Percentiles rank a stretch among this genome's conserved stretches.
Conservation (phyloP, 2,113 vertebrate species). For the Zosterops hypoxanthus region DNA sequence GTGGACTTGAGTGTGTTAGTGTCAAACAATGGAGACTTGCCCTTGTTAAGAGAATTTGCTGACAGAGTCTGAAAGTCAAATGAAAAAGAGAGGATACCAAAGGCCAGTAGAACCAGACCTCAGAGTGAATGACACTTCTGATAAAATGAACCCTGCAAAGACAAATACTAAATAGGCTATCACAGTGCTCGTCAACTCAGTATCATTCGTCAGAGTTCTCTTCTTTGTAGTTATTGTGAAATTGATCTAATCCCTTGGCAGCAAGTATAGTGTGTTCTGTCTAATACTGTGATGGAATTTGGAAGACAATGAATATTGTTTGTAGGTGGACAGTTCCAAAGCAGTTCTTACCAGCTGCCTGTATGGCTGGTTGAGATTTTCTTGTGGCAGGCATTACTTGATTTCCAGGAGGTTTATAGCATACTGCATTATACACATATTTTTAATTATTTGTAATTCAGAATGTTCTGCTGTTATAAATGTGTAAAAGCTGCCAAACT, state of each 20-base stretch:
- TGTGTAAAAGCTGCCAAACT: not conserved
- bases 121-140: not conserved
- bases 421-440: not conserved
- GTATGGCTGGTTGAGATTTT: not conserved
- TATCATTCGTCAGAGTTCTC: not conserved
- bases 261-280: not conserved
- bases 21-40: slow-evolving; percentile 25
- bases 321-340: not conserved
- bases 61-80: slow-evolving; percentile 11
- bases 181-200: not conserved
- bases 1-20: slow-evolving; percentile 47
- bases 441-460: not conserved
- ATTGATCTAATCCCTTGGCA: not conserved
- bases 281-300: not conserved
- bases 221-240: not conserved
- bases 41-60: slow-evolving; percentile 50
- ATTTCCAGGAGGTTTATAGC: not conserved
- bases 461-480: not conserved
- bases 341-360: not conserved
- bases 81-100: not conserved
- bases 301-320: not conserved
- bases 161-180: not conserved
- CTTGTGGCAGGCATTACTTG: not conserved
- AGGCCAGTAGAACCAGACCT: not conserved
- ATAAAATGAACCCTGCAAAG: slow-evolving; percentile 9